A percentile compares a stretch with the other conserved stretches of the same genome.
These are phyloP conservation scores for Drosophila mauritiana DNA, from an alignment of 1,140 invertebrate genomes.

Conservation along the genomic window DNA sequence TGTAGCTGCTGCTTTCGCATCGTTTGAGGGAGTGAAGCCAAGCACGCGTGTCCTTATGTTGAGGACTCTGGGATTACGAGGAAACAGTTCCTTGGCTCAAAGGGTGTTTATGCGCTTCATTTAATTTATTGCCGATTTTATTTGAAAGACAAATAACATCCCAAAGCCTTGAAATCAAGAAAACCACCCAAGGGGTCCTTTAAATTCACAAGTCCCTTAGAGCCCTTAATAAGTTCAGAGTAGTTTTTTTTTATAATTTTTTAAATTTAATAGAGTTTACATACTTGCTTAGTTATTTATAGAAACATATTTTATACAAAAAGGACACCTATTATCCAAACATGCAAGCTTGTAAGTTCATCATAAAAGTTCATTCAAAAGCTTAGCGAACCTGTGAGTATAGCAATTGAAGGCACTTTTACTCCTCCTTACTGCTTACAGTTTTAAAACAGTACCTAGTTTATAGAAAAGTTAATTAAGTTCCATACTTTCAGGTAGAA, in stretches of 20 bases:
- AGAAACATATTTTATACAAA: background rate
- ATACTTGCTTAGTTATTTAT: background rate
- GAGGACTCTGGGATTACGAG: background rate
- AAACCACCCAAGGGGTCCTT: background rate
- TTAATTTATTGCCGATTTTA: slow-evolving; percentile 64
- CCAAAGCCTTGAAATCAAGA: background rate
- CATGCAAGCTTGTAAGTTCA: background rate
- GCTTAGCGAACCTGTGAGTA: background rate
- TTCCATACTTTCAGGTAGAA: background rate
- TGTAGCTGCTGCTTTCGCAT: slow-evolving; percentile 48
- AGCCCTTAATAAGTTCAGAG: background rate
- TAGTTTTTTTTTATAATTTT: no score
- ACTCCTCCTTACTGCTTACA: no score
- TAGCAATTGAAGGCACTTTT: no score
- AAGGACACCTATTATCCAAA: slow-evolving; percentile 9
- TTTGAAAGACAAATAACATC: slow-evolving; percentile 18
- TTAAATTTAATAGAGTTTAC: no score
- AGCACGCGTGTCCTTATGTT: slow-evolving; percentile 50
- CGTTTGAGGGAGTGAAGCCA: slow-evolving; percentile 12
- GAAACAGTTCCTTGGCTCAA: slow-evolving; percentile 56
- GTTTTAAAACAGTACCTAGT: background rate
- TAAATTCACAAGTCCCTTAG: background rate
- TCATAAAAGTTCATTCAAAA: no score
- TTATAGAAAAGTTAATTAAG: slow-evolving; percentile 1
- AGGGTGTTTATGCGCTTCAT: slow-evolving; percentile 66